These are phyloP conservation scores for Pygathrix nemaeus DNA, from an alignment of 2,113 vertebrate species.

Conservation along the genomic window DNA sequence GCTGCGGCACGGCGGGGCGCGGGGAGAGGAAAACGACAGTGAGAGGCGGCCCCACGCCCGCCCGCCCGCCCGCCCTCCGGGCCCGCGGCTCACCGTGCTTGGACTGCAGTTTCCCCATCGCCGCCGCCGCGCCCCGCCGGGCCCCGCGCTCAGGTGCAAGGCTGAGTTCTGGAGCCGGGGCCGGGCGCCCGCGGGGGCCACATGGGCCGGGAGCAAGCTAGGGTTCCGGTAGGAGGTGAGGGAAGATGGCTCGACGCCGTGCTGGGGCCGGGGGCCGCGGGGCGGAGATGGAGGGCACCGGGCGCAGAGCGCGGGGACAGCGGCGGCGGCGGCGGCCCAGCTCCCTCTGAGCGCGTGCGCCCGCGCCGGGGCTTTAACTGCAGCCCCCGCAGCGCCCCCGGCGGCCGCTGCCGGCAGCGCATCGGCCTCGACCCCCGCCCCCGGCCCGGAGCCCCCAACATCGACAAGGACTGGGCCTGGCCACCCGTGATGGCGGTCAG, in stretches of 20 bases:
- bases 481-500: background rate
- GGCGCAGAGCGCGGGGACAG: background rate
- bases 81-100: conserved; percentile 38
- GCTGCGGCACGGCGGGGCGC: background rate
- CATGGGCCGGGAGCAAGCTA: background rate
- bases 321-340: background rate
- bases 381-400: conserved; percentile 56
- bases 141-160: background rate
- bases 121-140: background rate
- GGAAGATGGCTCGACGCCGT: background rate
- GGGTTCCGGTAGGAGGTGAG: too few relatives aligned
- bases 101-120: conserved; percentile 52
- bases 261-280: too few relatives aligned
- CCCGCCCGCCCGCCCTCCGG: background rate
- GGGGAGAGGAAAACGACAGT: background rate
- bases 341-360: conserved; percentile 13
- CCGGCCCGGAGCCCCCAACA: too few relatives aligned
- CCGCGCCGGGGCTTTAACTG: conserved; percentile 21
- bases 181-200: too few relatives aligned
- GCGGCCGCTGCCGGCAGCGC: conserved; percentile 35
- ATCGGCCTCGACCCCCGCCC: background rate
- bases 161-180: background rate
- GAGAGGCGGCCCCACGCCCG: background rate
- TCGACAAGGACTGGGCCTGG: accelerated
- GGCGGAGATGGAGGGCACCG: background rate